Conservation (phyloP, 2,113 vertebrate genomes). For the Peromyscus maniculatus region DNA sequence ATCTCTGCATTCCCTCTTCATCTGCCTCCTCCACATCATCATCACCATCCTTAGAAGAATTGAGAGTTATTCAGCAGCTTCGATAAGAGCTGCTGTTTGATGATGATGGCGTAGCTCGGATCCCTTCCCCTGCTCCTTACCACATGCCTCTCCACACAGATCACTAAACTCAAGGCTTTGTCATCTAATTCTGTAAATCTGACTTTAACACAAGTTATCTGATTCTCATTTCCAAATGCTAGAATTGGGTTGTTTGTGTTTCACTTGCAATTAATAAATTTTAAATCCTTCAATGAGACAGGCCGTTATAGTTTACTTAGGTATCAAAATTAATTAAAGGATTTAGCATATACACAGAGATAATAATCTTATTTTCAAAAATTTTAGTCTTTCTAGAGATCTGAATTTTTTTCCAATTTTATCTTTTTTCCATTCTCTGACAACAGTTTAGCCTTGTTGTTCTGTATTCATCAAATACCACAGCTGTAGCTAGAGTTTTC, state of each 20-base stretch:
- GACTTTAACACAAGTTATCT: neutral
- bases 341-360: neutral
- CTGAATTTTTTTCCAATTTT: neutral
- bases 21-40: neutral
- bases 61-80: too few species aligned
- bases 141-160: neutral
- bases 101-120: neutral
- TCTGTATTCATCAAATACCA: neutral
- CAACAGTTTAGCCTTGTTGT: neutral
- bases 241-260: neutral
- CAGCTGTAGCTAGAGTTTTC: too few species aligned
- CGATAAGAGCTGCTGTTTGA: neutral
- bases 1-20: neutral
- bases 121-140: neutral
- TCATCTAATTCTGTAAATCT: neutral
- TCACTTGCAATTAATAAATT: conserved; percentile 24
- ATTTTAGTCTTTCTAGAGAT: conserved; percentile 24
- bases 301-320: conserved; percentile 14
- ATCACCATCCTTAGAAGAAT: neutral
- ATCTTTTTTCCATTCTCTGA: conserved; percentile 2
- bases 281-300: conserved; percentile 1
- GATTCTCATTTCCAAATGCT: conserved; percentile 56
- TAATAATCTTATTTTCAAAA: conserved; percentile 15
- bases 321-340: conserved; percentile 32
- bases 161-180: neutral